A percentile compares a stretch with the other conserved stretches of the same genome.
Conservation (phyloP, 2,113 vertebrate genomes). For the Chascanopsetta lugubris region DNA sequence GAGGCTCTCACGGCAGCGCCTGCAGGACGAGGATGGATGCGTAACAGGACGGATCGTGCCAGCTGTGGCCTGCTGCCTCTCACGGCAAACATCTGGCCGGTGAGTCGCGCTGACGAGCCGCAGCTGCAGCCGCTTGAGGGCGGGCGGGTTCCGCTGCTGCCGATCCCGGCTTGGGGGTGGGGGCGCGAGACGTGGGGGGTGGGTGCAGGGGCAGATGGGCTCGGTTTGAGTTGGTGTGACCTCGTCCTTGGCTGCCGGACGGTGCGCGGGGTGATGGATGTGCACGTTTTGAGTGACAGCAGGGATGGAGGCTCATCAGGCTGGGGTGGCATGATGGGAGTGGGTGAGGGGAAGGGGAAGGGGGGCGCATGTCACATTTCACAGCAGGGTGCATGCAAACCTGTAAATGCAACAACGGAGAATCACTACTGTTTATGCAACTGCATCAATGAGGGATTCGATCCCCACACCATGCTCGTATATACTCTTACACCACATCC, state of each 20-base stretch:
- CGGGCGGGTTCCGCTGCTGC: neutral
- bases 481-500: no score
- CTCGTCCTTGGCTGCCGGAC: constrained; percentile 65
- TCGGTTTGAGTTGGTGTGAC: constrained; percentile 54
- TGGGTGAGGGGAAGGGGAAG: no score
- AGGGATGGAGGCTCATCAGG: constrained; percentile 3
- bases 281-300: constrained; percentile 37
- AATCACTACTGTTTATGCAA: neutral
- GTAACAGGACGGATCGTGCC: constrained; percentile 67
- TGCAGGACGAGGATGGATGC: constrained; percentile 62
- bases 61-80: constrained; percentile 77
- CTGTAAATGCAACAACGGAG: constrained; percentile 32
- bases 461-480: neutral
- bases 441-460: constrained; percentile 10
- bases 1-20: constrained; percentile 48
- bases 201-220: no score
- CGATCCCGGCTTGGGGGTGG: neutral
- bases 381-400: constrained; percentile 18
- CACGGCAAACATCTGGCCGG: constrained; percentile 75
- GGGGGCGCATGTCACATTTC: no score
- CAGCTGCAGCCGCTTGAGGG: constrained; percentile 10
- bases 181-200: no score
- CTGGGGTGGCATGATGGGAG: constrained; percentile 38
- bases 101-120: constrained; percentile 58
- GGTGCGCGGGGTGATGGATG: constrained; percentile 40